These are phyloP conservation scores for Forbesichthys agassizii DNA, from an alignment of 2,113 vertebrate species.

Conservation along the genomic window DNA sequence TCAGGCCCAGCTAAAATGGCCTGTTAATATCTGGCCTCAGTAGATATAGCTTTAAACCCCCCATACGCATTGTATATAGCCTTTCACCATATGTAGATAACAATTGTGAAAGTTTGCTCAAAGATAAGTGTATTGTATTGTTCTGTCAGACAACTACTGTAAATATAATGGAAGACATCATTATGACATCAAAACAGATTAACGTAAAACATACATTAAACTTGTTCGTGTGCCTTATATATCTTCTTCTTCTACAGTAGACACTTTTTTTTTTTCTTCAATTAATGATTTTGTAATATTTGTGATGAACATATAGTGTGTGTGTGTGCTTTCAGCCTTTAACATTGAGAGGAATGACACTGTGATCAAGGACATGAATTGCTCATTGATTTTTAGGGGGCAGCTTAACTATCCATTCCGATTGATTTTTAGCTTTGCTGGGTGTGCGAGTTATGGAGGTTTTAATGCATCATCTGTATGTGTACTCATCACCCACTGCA, in stretches of 20 bases:
- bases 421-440: constrained; percentile 82
- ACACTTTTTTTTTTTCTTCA: background rate
- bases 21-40: constrained; percentile 12
- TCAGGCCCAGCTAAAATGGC: constrained; percentile 16
- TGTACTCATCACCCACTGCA: constrained; percentile 67
- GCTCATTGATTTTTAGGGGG: constrained; percentile 83
- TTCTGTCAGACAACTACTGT: no score
- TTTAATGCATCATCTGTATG: constrained; percentile 80
- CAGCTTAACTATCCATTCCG: constrained; percentile 84
- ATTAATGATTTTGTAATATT: constrained; percentile 6
- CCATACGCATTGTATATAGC: no score
- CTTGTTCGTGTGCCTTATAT: no score
- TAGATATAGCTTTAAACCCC: background rate
- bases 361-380: constrained; percentile 85
- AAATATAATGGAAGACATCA: no score
- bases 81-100: no score
- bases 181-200: no score
- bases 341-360: constrained; percentile 81
- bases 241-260: no score
- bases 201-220: no score
- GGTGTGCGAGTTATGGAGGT: constrained; percentile 78
- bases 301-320: background rate
- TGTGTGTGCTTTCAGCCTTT: constrained; percentile 60
- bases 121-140: no score
- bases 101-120: no score